These are phyloP conservation scores for Danio albolineatus DNA, from an alignment of 2,797 vertebrate species.

Conservation along the genomic window DNA sequence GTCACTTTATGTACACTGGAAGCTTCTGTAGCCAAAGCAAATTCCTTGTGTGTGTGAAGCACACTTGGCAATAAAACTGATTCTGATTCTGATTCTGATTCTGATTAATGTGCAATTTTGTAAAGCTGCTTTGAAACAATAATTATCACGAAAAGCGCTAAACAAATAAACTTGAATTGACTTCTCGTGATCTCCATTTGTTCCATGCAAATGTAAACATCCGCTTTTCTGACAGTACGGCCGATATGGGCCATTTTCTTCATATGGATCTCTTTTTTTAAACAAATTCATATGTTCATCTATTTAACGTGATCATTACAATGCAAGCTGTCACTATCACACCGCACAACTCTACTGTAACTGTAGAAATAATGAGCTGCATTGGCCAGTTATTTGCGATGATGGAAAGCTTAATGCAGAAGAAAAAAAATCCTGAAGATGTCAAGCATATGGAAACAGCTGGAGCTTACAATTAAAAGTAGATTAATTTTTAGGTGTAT, in stretches of 20 bases:
- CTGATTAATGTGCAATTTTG: too few relatives aligned
- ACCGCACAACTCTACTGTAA: not conserved
- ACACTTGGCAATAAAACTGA: too few relatives aligned
- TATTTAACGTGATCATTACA: constrained; percentile 9
- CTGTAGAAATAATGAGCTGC: constrained; percentile 25
- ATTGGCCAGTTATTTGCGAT: constrained; percentile 9
- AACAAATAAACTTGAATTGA: too few relatives aligned
- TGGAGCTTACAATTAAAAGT: constrained; percentile 45
- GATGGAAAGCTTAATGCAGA: constrained; percentile 25
- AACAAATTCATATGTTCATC: not conserved
- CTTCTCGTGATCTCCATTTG: not conserved
- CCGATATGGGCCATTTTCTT: not conserved
- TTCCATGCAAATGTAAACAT: constrained; percentile 11
- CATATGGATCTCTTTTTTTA: not conserved
- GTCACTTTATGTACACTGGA: too few relatives aligned
- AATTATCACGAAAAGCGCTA: too few relatives aligned
- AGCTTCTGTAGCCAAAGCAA: too few relatives aligned
- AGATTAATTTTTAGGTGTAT: not conserved
- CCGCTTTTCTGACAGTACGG: not conserved
- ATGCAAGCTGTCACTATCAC: constrained; percentile 18
- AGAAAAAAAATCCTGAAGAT: not conserved
- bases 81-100: too few relatives aligned
- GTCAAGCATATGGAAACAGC: constrained; percentile 18
- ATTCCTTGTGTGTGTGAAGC: too few relatives aligned
- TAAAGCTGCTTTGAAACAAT: too few relatives aligned